Evolutionary conservation across 1,140 invertebrate species (phyloP), one percentile per base, ranked within the genome.

Genomic region (Drosophila persimilis): DNA sequence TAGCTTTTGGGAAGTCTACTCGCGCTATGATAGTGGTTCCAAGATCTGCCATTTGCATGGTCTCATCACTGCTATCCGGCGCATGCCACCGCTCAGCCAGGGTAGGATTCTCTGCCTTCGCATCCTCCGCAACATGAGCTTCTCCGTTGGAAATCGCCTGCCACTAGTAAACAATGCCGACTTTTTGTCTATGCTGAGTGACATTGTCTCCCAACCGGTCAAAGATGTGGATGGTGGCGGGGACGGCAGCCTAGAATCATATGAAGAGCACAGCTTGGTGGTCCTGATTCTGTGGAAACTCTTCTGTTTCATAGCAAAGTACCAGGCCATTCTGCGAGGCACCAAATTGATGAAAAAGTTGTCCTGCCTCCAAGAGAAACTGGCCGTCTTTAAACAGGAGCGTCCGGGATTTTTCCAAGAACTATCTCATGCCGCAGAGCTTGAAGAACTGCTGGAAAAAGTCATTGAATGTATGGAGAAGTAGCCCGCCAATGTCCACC

Each of bases 1-100:
- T n/a, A 62, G 89, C 31, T 93, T 93, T 64, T 81, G 93, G 70
- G 86, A 92, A 55, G 74, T 90, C 2, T 93, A 88, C 52, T 92
- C 93, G 1, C 73, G 73, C 4, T 91, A 93, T 70, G 81, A 91
- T 1, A 91, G 92, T 46, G 92, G 88, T 1, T 64, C 66, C 13
- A 72, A 79, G 31, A 43, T 54, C 3, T 80, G 81, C 43, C 84
- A 91, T 48, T 54, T 91, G 43, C 47, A 63, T 1, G 54, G 69
- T 1, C 71, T 91, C 0, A 44, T 91, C 4, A 61, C 55, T 41
- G 31, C 59, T 6, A 46, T 91, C 5, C 55, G 54, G 2, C 58
- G 62, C 0, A 39, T 58, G 1, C 31, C 59, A 2, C 62, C 81
- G 1, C 22, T 73, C 2, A 31, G 45, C n/a, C 31, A 43, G 0